Evolutionary conservation across 2,888 invertebrate genomes (phyloP).

Genomic region (Eristalis pertinax): DNA sequence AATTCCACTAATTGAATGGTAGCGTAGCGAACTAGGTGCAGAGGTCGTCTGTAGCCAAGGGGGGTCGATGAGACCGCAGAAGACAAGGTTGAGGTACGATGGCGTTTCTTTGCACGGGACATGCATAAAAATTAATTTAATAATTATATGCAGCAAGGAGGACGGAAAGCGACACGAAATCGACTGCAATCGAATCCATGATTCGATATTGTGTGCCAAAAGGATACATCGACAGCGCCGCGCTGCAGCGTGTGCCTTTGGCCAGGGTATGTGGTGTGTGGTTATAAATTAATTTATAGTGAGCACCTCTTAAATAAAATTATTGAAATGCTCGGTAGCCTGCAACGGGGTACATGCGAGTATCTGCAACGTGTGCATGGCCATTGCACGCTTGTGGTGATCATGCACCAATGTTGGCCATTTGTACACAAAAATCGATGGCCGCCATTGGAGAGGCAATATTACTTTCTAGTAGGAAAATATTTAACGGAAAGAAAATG

Average conservation of each 20-base stretch:
- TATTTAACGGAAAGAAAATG: neutral
- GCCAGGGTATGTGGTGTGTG: conserved; percentile 25
- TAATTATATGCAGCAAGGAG: conserved; percentile 40
- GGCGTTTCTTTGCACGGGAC: conserved; percentile 28
- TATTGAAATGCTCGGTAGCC: conserved; percentile 36
- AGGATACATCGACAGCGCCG: conserved; percentile 12
- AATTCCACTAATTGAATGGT: conserved; percentile 68
- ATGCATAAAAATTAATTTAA: conserved; percentile 60
- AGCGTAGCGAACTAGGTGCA: conserved; percentile 41
- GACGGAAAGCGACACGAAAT: conserved; percentile 6
- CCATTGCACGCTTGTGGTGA: neutral
- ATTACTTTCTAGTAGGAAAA: neutral
- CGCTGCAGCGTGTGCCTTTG: neutral
- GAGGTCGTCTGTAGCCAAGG: conserved; percentile 19
- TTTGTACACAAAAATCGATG: conserved; percentile 29
- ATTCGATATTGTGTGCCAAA: conserved; percentile 8
- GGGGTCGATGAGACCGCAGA: conserved; percentile 23
- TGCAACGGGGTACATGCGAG: conserved; percentile 6
- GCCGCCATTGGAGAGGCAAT: neutral
- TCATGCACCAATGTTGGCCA: conserved; percentile 10
- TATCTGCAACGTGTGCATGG: conserved; percentile 7
- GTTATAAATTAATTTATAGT: conserved; percentile 58
- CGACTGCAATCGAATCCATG: conserved; percentile 33
- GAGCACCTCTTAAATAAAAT: conserved; percentile 59
- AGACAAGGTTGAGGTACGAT: conserved; percentile 41